Conservation (phyloP, 2,797 vertebrate genomes). For the Sciaenops ocellatus region DNA sequence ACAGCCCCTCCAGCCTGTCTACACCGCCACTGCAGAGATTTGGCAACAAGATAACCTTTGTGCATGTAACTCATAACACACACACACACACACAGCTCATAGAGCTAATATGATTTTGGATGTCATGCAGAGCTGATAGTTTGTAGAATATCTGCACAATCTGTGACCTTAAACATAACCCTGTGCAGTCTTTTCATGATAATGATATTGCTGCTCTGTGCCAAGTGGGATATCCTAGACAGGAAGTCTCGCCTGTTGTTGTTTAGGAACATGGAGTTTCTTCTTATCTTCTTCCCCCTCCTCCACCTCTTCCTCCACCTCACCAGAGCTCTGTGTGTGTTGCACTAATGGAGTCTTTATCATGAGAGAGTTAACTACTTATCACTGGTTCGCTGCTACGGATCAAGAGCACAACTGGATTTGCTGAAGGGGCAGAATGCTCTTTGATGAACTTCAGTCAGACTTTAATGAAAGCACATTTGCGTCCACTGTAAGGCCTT, state of each 20-base stretch:
- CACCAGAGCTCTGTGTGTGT: constrained; percentile 26
- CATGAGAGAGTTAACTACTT: constrained; percentile 71
- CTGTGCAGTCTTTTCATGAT: constrained; percentile 9
- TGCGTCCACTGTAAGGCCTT: constrained; percentile 11
- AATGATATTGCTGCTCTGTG: constrained; percentile 38
- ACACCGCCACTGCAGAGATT: constrained; percentile 46
- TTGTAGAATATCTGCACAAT: constrained; percentile 38
- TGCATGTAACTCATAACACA: constrained; percentile 10
- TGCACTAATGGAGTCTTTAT: constrained; percentile 70
- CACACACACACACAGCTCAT: constrained; percentile 4
- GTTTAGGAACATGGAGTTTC: constrained; percentile 73
- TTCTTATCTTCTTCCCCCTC: constrained; percentile 45
- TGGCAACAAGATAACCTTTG: constrained; percentile 55
- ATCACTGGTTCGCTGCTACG: constrained; percentile 56
- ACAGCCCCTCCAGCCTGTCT: constrained; percentile 30
- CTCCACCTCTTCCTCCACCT: constrained; percentile 30
- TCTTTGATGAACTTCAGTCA: constrained; percentile 74
- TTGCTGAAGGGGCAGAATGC: constrained; percentile 63
- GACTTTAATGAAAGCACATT: constrained; percentile 67
- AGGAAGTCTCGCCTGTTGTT: constrained; percentile 62
- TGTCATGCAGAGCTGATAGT: constrained; percentile 12
- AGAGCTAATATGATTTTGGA: constrained; percentile 39
- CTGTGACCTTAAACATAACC: constrained; percentile 30
- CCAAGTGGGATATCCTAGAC: constrained; percentile 68
- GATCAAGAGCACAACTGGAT: constrained; percentile 70